Conservation (phyloP, 2,888 invertebrate genomes). For the Drosophila incognita region DNA sequence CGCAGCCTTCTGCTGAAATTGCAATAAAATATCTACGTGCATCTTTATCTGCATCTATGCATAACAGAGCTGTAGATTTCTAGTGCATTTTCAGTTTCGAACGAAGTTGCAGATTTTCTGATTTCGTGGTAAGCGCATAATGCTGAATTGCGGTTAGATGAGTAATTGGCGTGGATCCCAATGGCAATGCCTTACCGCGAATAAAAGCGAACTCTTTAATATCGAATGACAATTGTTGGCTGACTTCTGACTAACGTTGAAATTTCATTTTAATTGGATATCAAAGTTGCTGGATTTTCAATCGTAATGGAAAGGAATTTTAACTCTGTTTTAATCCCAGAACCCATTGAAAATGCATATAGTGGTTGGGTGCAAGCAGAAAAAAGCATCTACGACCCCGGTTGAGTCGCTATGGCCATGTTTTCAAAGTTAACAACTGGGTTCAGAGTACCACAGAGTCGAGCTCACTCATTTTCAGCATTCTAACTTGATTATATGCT, state of each 20-base stretch:
- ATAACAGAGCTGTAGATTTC: slow-evolving; percentile 30
- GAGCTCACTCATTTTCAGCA: neutral
- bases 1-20: slow-evolving; percentile 53
- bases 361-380: neutral
- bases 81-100: slow-evolving; percentile 23
- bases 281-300: neutral
- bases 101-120: slow-evolving; percentile 36
- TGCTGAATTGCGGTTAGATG: slow-evolving; percentile 54
- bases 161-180: slow-evolving; percentile 36
- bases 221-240: neutral
- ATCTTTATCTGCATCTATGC: slow-evolving; percentile 32
- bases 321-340: neutral
- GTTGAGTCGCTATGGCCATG: neutral
- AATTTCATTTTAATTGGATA: neutral
- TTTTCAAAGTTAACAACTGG: neutral
- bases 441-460: neutral
- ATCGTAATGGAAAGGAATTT: too few relatives aligned
- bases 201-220: neutral
- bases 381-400: neutral
- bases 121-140: slow-evolving; percentile 21
- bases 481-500: neutral
- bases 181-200: slow-evolving; percentile 8
- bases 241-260: neutral
- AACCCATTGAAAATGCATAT: neutral
- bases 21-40: slow-evolving; percentile 62